Conservation (phyloP, 2,888 invertebrate genomes). For the Agrochola lychnidis region DNA sequence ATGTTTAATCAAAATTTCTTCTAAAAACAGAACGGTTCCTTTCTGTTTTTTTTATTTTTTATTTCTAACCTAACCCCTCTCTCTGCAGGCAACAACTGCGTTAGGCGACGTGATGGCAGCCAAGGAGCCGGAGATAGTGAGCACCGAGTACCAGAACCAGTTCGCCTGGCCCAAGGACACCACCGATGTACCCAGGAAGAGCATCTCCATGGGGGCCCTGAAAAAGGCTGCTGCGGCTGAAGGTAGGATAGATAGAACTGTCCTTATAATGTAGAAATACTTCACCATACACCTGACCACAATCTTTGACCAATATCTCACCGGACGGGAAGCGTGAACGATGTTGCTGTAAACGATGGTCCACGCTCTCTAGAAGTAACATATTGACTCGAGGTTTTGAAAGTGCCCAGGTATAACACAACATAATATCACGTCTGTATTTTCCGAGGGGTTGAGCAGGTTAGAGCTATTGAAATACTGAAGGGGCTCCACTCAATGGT, state of each 20-base stretch:
- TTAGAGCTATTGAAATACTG: not conserved
- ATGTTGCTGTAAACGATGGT: not conserved
- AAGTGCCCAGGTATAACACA: not conserved
- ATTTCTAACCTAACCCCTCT: not conserved
- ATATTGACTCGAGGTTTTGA: not conserved
- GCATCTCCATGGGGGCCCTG: slow-evolving; percentile 96
- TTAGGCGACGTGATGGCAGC: slow-evolving; percentile 93
- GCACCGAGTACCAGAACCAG: slow-evolving; percentile 97
- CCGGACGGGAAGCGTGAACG: not conserved
- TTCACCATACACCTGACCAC: too few relatives aligned
- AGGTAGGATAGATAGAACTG: slow-evolving; percentile 77
- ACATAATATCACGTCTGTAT: not conserved
- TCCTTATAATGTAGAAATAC: too few relatives aligned
- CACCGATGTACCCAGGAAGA: slow-evolving; percentile 93
- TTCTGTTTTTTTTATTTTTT: not conserved
- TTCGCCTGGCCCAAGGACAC: slow-evolving; percentile 96
- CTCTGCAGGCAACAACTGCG: slow-evolving; percentile 90
- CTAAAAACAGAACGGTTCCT: not conserved
- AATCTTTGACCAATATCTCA: too few relatives aligned
- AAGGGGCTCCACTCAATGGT: not conserved
- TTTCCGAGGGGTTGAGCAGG: not conserved
- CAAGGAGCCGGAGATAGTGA: slow-evolving; percentile 82
- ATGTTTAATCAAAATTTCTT: not conserved
- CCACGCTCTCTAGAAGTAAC: not conserved
- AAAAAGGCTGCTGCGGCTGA: slow-evolving; percentile 93